These are phyloP conservation scores for Arbacia lixula DNA, from an alignment of 53 echinoderm and acorn worm species.

Conservation along the genomic window DNA sequence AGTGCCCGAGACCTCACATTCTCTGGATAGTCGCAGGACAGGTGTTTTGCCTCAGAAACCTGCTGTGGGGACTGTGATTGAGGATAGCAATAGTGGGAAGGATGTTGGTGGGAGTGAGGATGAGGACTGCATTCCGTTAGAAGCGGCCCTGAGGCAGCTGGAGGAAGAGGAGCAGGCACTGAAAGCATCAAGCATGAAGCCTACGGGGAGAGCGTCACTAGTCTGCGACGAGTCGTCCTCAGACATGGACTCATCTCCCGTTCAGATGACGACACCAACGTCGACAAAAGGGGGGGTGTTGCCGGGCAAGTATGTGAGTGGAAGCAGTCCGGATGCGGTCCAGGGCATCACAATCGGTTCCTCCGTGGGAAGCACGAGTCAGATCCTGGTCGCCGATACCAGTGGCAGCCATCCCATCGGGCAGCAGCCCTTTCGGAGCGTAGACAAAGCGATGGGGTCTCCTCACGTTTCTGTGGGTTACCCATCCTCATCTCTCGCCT, in stretches of 20 bases:
- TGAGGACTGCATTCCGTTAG: conserved; percentile 39
- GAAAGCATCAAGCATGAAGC: neutral
- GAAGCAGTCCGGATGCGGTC: neutral
- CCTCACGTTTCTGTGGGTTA: neutral
- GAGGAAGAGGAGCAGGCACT: conserved; percentile 27
- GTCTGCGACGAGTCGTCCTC: conserved; percentile 23
- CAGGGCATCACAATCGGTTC: conserved; percentile 16
- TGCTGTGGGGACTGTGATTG: too few relatives aligned
- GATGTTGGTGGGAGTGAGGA: neutral
- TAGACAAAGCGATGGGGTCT: neutral
- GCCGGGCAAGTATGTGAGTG: too few relatives aligned
- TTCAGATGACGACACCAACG: too few relatives aligned
- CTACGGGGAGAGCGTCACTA: neutral
- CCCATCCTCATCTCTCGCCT: too few relatives aligned
- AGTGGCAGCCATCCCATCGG: neutral
- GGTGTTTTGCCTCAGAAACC: too few relatives aligned
- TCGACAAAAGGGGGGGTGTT: too few relatives aligned
- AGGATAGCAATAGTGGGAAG: neutral
- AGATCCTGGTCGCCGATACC: neutral
- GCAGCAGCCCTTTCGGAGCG: too few relatives aligned
- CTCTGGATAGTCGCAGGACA: neutral
- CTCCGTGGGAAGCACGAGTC: conserved; percentile 17
- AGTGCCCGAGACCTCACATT: neutral
- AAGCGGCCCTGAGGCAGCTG: conserved; percentile 33
- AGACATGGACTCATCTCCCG: neutral